Base-by-base conservation (phyloP, 2,113 vertebrate species). In the Oostethus manadensis region DNA sequence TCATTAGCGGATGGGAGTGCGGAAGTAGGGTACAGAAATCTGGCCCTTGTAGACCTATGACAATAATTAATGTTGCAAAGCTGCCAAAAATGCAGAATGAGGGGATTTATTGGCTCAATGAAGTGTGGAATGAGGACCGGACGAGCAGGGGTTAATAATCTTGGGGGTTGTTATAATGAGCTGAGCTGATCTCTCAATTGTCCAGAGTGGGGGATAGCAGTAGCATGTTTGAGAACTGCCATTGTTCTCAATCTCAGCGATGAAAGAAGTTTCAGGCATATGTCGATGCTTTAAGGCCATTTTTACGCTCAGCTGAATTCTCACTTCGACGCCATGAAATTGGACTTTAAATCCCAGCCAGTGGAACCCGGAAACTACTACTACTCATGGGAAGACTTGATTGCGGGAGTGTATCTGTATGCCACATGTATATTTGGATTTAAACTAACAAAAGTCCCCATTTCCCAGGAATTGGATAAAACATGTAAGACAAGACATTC, bases 51-150 rank as follows among this genome's bases (percentile, higher is more conserved):
- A 70, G 79, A 76, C 70, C 61, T 68, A 50, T 56, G 51, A 70
- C 62, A 64, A 57, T 82, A 85, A 84, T 82, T 71, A 77, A 74
- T 51, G 49, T 72, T 76, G 69, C 60, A 78, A 77, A 78, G 72
- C 79, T 80, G 70, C 78, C 73, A 70, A 54, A 60, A 70, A 75
- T 10, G 50, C 60, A 69, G 53, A 70, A 70, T 60, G 29, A 23
- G 54, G 29, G 65, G 76, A 73, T 77, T 74, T 74, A 68, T 60
- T 62, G 73, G 56, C 14, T 40, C 29, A 42, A 57, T 69, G 67
- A 73, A 71, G 64, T 71, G 61, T 29, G 49, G 42, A 64, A 50
- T 48, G 46, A 54, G 61, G 47, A 49, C 64, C 33, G 22, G 44
- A 56, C 51, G 3, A 4, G 46, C 42, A 51, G 50, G 73, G 64